Base-by-base conservation (phyloP, 2,888 invertebrate species). In the Brachyptera putata region DNA sequence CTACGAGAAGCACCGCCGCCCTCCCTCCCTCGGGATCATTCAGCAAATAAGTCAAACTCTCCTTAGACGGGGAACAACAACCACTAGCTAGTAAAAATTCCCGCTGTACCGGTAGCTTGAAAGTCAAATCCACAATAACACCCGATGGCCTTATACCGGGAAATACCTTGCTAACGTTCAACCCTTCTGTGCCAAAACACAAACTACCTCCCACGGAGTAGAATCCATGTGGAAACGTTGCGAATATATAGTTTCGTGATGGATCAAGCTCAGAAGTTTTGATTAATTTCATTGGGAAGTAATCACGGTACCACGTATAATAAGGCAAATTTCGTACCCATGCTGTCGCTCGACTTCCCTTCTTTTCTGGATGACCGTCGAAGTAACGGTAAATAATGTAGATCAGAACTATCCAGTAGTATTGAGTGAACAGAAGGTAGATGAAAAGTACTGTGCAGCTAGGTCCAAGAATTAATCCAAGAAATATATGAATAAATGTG, bases 141-240 rank as follows among this genome's bases (percentile, higher is more conserved):
- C 84, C 70, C 63, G 81, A 78, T 1, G 82, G 75, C 0, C 77
- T 79, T 68, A 88, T 73, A 1, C 85, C 84, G 0, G 87, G 87
- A 67, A 84, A 89, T 0, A 81, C 63, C 63, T 79, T 72, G 41
- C 72, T 69, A 67, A 81, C 72, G 1, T 21, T 74, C 1, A 80
- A 43, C 13, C 26, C 46, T 22, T 57, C 36, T 2, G 43, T 46
- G 37, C 26, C 43, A 46, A 57, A 94, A 26, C 3, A 1, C n/a
- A 26, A 2, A 16, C 1, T 36, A 14, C 86, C 83, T 0, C 95
- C 94, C 22, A 86, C 82, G 50, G 89, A 86, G 14, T 96, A 78
- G 0, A 95, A 79, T 1, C 97, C 97, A 74, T 98, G 97, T 0
- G 97, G 97, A 74, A 92, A 95, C 62, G 85, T 84, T 4, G 93